Evolutionary conservation across 37 sponge, comb jelly and placozoan genomes (phyloP).

Genomic region (Chondrosia reniformis): DNA sequence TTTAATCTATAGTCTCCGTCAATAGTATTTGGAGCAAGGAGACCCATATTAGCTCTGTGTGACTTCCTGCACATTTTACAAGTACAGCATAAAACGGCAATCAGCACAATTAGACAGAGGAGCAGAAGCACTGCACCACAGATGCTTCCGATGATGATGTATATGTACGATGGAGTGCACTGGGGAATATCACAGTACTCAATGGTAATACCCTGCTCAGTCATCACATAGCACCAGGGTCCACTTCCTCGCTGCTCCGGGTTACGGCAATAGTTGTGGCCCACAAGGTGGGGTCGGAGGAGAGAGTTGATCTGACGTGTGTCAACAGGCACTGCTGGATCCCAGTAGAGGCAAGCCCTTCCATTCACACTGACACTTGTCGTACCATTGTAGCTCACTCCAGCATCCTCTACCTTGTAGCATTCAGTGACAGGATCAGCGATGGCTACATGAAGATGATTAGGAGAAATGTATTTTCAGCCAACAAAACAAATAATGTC

Average conservation of each 20-base stretch:
- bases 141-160: neutral
- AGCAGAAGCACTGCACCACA: neutral
- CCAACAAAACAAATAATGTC: too few species aligned
- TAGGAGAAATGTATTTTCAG: neutral
- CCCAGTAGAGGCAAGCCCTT: constrained; percentile 39
- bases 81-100: neutral
- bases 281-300: neutral
- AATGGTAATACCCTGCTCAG: neutral
- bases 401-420: constrained; percentile 32
- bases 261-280: constrained; percentile 67
- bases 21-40: neutral
- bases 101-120: neutral
- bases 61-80: neutral
- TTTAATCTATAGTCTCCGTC: constrained; percentile 3
- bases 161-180: neutral
- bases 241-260: constrained; percentile 49
- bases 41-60: neutral
- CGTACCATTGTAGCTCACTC: constrained; percentile 28
- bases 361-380: constrained; percentile 20
- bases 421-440: constrained; percentile 2
- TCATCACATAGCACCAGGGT: constrained; percentile 65
- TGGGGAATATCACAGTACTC: constrained; percentile 50
- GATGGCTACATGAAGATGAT: neutral
- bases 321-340: constrained; percentile 14
- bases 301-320: constrained; percentile 37